A percentile compares a stretch with the other conserved stretches of the same genome.
Conservation (phyloP, 2,888 invertebrate genomes). For the Strigamia transsilvanica region DNA sequence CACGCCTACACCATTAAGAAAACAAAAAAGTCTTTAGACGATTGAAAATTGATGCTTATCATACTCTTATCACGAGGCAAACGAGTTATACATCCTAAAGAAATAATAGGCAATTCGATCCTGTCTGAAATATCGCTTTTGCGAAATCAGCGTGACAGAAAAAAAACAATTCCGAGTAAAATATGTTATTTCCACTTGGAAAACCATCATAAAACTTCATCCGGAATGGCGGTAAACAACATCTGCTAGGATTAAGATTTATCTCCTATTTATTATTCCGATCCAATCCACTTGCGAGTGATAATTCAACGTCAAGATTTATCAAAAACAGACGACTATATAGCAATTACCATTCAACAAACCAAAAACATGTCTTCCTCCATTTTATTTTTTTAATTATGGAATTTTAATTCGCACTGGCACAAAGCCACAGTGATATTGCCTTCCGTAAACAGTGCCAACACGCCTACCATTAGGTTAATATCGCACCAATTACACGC, state of each 20-base stretch:
- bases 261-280: slow-evolving; percentile 15
- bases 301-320: neutral
- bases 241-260: neutral
- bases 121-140: no score
- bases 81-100: neutral
- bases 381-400: neutral
- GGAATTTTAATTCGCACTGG: neutral
- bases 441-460: neutral
- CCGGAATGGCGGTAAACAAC: neutral
- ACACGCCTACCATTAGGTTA: neutral
- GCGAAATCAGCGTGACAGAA: no score
- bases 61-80: neutral
- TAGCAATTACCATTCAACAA: no score
- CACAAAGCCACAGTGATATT: neutral
- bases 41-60: neutral
- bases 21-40: neutral
- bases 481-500: neutral
- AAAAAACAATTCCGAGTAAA: no score
- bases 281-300: neutral
- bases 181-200: no score
- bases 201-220: no score
- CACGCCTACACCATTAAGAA: slow-evolving; percentile 72
- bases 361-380: no score
- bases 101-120: no score
- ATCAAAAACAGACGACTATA: neutral